These are phyloP conservation scores for Nymphicus hollandicus DNA, from an alignment of 2,113 vertebrate species.

Conservation along the genomic window DNA sequence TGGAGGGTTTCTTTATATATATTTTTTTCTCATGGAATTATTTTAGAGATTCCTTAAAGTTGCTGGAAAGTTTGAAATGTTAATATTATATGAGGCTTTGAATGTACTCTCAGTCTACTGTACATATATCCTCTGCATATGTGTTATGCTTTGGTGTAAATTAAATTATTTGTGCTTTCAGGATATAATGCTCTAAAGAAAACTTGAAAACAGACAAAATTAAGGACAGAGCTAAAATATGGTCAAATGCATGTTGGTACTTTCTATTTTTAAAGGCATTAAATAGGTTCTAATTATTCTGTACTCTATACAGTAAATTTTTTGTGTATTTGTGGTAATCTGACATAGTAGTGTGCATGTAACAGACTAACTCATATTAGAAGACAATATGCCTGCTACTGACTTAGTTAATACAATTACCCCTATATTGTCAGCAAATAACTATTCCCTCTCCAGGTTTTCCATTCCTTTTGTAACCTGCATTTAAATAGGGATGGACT, in stretches of 20 bases:
- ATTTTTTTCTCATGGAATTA: neutral
- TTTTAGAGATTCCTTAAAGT: neutral
- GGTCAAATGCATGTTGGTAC: neutral
- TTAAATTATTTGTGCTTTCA: neutral
- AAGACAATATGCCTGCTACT: neutral
- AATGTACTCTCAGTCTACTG: neutral
- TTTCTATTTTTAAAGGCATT: neutral
- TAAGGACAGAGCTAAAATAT: neutral
- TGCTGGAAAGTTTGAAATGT: neutral
- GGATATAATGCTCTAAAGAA: neutral
- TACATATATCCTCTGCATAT: neutral
- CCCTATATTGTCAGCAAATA: neutral
- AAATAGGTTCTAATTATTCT: neutral
- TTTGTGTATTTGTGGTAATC: neutral
- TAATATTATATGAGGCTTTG: neutral
- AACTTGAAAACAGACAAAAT: neutral
- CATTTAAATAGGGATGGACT: neutral
- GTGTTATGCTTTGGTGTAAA: neutral
- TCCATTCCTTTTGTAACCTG: neutral
- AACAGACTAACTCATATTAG: neutral
- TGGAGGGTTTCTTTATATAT: rapidly evolving
- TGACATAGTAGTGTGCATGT: neutral
- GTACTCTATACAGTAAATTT: neutral
- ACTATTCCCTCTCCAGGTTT: neutral
- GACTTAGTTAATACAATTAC: neutral